Evolutionary conservation across 2,888 invertebrate species (phyloP).

Genomic region (Drosophila monieri): DNA sequence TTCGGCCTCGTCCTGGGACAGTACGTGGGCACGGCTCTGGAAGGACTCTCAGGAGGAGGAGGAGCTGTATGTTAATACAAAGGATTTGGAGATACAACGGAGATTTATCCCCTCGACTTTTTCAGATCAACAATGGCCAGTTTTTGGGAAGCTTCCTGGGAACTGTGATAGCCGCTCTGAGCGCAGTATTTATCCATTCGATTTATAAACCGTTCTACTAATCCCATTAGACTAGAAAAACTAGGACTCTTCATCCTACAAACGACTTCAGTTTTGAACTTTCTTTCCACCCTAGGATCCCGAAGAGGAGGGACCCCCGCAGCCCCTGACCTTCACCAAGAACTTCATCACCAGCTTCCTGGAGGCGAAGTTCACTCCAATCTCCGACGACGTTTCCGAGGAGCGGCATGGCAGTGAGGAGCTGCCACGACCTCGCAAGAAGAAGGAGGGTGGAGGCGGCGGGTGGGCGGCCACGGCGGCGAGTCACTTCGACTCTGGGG

Average conservation of each 20-base stretch:
- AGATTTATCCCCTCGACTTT: not conserved
- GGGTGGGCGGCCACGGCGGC: constrained; percentile 22
- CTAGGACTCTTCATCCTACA: not conserved
- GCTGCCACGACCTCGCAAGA: constrained; percentile 41
- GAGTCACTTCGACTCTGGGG: constrained; percentile 76
- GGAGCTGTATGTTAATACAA: constrained; percentile 79
- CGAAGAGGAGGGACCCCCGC: constrained; percentile 82
- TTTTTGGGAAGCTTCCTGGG: constrained; percentile 83
- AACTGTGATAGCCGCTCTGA: constrained; percentile 82
- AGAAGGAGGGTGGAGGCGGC: constrained; percentile 24
- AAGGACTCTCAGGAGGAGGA: constrained; percentile 83
- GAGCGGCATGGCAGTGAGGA: constrained; percentile 64
- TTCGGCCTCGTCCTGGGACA: constrained; percentile 83
- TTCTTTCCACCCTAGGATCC: constrained; percentile 76
- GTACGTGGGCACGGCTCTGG: constrained; percentile 82
- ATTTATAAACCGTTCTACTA: constrained; percentile 50
- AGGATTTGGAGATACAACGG: not conserved
- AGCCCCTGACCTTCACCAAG: constrained; percentile 80
- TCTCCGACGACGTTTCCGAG: constrained; percentile 55
- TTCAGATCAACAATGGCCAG: constrained; percentile 83
- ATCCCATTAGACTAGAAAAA: constrained; percentile 12
- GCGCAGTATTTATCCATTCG: constrained; percentile 81
- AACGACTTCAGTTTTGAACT: not conserved
- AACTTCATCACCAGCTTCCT: constrained; percentile 79
- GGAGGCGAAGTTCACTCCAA: constrained; percentile 78